Conservation (phyloP, 2,113 vertebrate genomes). For the Orycteropus afer region DNA sequence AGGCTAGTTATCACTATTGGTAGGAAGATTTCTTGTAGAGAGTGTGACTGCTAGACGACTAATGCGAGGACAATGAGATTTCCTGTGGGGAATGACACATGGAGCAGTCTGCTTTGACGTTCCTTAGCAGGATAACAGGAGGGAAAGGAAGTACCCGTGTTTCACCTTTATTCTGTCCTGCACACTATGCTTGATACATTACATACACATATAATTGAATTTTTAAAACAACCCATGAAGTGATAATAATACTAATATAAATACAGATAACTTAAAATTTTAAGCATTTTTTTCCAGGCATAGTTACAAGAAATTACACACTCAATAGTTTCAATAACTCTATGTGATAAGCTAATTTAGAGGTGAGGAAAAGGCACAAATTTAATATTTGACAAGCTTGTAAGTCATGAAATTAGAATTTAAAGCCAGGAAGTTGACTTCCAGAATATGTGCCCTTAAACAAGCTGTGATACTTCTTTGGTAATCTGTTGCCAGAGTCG, state of each 20-base stretch:
- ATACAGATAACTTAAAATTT: not conserved
- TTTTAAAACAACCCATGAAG: not conserved
- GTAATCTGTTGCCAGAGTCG: not conserved
- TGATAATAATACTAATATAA: not conserved
- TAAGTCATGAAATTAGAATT: not conserved
- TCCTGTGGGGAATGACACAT: not conserved
- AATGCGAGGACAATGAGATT: not conserved
- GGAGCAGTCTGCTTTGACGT: not conserved
- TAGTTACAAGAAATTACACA: not conserved
- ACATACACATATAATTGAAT: not conserved
- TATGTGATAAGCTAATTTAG: not conserved
- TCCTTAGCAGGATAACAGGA: not conserved
- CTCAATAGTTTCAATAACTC: not conserved
- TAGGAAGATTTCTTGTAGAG: not conserved
- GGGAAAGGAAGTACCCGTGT: not conserved
- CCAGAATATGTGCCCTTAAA: not conserved
- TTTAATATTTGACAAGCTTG: not conserved
- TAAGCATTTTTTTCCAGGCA: not conserved
- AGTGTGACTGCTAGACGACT: not conserved
- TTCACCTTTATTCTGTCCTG: not conserved
- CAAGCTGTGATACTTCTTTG: not conserved
- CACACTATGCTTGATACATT: not conserved
- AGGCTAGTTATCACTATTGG: not conserved
- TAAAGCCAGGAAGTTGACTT: not conserved
- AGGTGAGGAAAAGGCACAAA: not conserved